A percentile compares a stretch with the other conserved stretches of the same genome.
Evolutionary conservation across 2,797 vertebrate genomes (phyloP).

Genomic region (Bufotes viridis): DNA sequence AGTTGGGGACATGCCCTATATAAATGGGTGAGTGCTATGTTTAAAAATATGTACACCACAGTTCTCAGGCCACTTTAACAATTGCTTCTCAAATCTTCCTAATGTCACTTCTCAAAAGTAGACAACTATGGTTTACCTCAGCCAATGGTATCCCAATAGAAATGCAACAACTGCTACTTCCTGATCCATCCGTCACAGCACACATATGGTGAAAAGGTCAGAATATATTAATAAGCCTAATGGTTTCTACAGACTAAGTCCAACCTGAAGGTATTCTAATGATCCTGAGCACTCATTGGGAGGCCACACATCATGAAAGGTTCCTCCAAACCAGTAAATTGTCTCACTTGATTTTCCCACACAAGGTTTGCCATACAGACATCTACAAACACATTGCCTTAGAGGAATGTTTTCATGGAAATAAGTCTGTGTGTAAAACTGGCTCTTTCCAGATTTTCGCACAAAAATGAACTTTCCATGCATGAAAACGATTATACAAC

Average conservation of each 20-base stretch:
- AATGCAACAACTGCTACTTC: neutral
- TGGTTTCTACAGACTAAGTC: neutral
- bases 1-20: too few relatives aligned
- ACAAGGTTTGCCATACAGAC: neutral
- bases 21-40: too few relatives aligned
- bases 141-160: neutral
- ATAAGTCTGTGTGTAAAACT: constrained; percentile 5
- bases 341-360: neutral
- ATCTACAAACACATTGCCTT: neutral
- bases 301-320: constrained; percentile 1
- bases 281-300: neutral
- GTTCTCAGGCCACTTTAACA: too few relatives aligned
- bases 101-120: too few relatives aligned
- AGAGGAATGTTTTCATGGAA: neutral
- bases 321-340: neutral
- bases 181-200: neutral
- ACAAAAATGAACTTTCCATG: constrained; percentile 4
- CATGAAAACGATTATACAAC: constrained; percentile 29
- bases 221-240: neutral
- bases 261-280: neutral
- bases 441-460: neutral
- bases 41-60: too few relatives aligned
- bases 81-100: too few relatives aligned
- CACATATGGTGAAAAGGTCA: neutral
- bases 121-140: neutral